Evolutionary conservation across 2,888 invertebrate genomes (phyloP), one percentile per base, ranked within the genome.

Genomic region (Drosophila prostipennis): DNA sequence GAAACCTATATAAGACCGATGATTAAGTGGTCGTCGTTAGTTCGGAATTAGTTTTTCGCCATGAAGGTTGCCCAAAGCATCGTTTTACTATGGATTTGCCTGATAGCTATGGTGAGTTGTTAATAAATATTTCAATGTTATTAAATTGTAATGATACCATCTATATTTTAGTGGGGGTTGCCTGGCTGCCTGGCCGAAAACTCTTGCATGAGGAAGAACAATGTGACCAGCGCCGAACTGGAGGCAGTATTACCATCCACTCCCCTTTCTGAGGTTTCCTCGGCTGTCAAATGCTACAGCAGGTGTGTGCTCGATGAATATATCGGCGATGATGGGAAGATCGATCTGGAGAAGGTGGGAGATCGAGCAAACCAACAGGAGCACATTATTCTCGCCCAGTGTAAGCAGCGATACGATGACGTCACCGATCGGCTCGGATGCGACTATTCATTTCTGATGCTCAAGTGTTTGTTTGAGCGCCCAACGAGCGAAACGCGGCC

Each of bases 391-490:
- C 23, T 46, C 29, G 6, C 14, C 8, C 45, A 29, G 10, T 46
- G 45, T 29, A 46, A 46, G 10, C 29, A 29, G 45, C 26, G 29
- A 1, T 46, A 14, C 29, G 45, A 46, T 46, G 45, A 5, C 45
- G 29, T 14, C 45, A 14, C n/a, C 45, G 14, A 29, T 29, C 26
- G 14, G 29, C 14, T 10, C 29, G 29, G 14, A n/a, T 46, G 45
- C 45, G 45, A 46, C 45, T 46, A 46, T 46, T 29, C 45, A n/a
- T 46, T 14, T 10, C 29, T 46, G 45, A 45, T 45, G 26, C n/a
- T 29, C 1, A 29, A 29, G 29, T 45, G 45, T 29, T 45, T 29
- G n/a, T 45, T 29, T 13, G 2, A 1, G 43, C 13, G 8, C 43
- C 26, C n/a, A 26, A 3, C 6, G 26, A 45, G n/a, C 14, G 45